A percentile compares a stretch with the other conserved stretches of the same genome.
Evolutionary conservation across 2,888 invertebrate genomes (phyloP).

Genomic region (Drosophila putrida): DNA sequence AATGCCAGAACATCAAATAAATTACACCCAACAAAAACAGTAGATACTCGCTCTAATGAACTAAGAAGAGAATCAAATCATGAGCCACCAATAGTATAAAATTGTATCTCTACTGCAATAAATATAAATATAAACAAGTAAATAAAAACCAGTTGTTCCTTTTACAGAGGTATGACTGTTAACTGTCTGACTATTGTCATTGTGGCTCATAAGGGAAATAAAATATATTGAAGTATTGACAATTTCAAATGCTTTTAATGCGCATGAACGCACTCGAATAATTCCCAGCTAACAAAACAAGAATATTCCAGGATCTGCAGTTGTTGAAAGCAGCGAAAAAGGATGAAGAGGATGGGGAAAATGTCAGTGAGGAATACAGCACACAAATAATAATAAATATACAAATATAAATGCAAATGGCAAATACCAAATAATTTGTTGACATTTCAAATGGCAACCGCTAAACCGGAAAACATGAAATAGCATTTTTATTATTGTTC

Average conservation of each 20-base stretch:
- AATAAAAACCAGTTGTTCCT: not conserved
- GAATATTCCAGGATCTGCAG: conserved; percentile 15
- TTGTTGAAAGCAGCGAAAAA: not conserved
- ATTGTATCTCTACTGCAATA: too few species aligned
- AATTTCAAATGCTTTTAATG: conserved; percentile 69
- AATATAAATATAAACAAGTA: too few species aligned
- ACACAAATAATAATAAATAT: conserved; percentile 21
- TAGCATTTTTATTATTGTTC: not conserved
- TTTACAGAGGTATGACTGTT: conserved; percentile 1
- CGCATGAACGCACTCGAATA: conserved; percentile 57
- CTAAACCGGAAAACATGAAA: conserved; percentile 10
- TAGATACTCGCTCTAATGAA: not conserved
- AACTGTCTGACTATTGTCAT: conserved; percentile 10
- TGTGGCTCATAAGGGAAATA: conserved; percentile 24
- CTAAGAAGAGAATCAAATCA: not conserved
- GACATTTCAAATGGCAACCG: conserved; percentile 36
- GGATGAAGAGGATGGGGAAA: conserved; percentile 8
- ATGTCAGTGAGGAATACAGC: conserved; percentile 10
- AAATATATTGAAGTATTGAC: conserved; percentile 65
- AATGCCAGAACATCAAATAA: conserved; percentile 13
- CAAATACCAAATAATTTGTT: conserved; percentile 28
- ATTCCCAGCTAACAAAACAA: conserved; percentile 44
- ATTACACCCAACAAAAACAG: not conserved
- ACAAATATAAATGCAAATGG: conserved; percentile 10
- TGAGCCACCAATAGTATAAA: too few species aligned